Percentiles rank a stretch among this genome's conserved stretches.
Conservation (phyloP, 2,888 invertebrate genomes). For the Megalurothrips usitatus region DNA sequence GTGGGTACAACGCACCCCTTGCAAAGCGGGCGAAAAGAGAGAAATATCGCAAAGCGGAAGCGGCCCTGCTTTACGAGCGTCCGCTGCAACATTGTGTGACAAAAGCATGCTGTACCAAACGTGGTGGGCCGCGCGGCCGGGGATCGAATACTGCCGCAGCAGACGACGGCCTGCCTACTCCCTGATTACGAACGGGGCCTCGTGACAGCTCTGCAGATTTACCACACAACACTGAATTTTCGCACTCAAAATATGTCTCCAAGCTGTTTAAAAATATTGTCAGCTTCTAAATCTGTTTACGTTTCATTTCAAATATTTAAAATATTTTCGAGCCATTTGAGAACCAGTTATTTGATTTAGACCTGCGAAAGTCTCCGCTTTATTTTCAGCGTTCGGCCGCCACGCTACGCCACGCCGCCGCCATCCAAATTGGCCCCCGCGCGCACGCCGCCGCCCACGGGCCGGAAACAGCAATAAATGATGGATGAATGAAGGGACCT, state of each 20-base stretch:
- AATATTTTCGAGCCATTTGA: no score
- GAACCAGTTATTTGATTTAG: no score
- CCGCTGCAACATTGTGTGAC: neutral
- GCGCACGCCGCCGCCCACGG: neutral
- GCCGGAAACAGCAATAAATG: conserved; percentile 5
- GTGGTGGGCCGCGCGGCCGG: neutral
- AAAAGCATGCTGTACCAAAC: neutral
- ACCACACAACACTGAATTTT: no score
- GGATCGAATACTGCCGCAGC: neutral
- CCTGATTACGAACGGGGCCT: no score
- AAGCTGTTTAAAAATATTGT: no score
- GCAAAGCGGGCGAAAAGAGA: neutral
- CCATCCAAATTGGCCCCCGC: neutral
- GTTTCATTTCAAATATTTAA: no score
- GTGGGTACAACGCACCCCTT: no score
- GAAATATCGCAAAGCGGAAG: neutral
- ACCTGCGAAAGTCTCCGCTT: no score
- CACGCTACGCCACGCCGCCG: neutral
- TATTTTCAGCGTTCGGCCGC: neutral
- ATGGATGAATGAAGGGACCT: neutral
- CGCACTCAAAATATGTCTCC: no score
- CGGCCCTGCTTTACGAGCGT: neutral
- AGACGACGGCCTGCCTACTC: neutral
- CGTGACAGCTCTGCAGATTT: no score
- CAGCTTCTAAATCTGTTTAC: no score